Conservation (phyloP, 2,888 invertebrate genomes). For the Tetrapedia diversipes region DNA sequence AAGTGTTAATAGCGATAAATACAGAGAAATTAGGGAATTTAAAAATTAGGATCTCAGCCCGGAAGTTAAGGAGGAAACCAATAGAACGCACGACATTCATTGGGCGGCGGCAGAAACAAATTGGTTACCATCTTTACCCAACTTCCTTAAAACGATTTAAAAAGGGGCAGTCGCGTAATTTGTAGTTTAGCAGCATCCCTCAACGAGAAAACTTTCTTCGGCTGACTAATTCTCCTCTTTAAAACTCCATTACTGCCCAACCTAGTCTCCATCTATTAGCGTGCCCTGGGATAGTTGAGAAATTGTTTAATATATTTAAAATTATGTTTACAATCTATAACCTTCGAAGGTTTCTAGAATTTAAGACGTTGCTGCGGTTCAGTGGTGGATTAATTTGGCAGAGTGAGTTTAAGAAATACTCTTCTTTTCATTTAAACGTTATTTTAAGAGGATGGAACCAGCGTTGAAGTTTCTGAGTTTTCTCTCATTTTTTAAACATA, state of each 20-base stretch:
- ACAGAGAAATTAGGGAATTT: background rate
- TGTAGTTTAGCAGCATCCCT: constrained; percentile 54
- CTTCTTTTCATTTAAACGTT: no score
- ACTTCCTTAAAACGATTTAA: constrained; percentile 51
- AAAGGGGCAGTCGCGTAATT: constrained; percentile 60
- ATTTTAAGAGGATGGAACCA: no score
- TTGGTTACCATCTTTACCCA: constrained; percentile 49
- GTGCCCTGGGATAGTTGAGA: background rate
- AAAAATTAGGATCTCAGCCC: background rate
- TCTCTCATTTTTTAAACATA: no score
- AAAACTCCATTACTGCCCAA: constrained; percentile 25
- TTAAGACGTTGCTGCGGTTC: no score
- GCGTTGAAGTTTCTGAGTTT: no score
- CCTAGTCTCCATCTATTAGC: constrained; percentile 7
- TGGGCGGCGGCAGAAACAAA: constrained; percentile 39
- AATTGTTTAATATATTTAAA: background rate
- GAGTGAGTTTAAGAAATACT: no score
- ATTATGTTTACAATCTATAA: background rate
- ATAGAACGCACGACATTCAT: constrained; percentile 14
- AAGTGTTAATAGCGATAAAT: background rate
- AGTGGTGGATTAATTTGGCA: no score
- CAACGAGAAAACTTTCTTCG: constrained; percentile 53
- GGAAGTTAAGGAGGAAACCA: constrained; percentile 1
- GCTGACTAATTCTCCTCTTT: constrained; percentile 60
- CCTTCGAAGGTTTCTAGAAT: background rate